Base-by-base conservation (phyloP, 64 coral and sea anemone genomes). In the Orbicella faveolata region DNA sequence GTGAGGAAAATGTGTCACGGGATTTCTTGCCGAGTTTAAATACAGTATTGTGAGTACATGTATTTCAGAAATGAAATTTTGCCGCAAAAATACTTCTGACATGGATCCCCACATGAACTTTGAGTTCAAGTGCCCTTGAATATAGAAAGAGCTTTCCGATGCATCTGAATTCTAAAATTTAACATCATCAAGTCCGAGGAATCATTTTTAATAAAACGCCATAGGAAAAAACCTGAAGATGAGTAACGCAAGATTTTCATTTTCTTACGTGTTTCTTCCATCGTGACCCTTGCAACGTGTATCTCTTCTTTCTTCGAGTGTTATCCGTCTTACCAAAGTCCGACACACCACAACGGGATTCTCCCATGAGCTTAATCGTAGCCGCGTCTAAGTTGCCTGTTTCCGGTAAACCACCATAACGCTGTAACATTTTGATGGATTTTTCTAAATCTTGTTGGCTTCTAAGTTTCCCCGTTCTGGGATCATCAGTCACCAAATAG, bases 191-290 rank as follows among this genome's bases (percentile, higher is more conserved):
- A 48, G 55, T 14, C 55, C 15, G 55, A 59, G 12, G 55, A 39
- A 36, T 48, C 2, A 41, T 41, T 41, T 41, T 41, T 4, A 41
- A 41, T 30, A 41, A 41, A 48, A 30, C n/a, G 30, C n/a, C 12
- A 74, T 34, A 4, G 30, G 44, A 48, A n/a, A 74, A n/a, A 14
- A 34, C 33, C 7, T 12, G 34, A 74, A 74, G 11, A 35, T 14
- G 13, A 74, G 36, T 15, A 6, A 18, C 52, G 17, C 9, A 26
- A 78, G 55, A 59, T 2, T 8, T 12, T 59, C 2, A 59, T 1
- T 70, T 2, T 35, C 63, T 63, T 87, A 99, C 97, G 74, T 91
- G 93, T 65, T 99, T 99, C 36, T 96, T 87, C 97, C 97, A 99
- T 10, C 65, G 59, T 6, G 88, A 89, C 23, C 97, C 97, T 74